Evolutionary conservation across 2,113 vertebrate genomes (phyloP), one percentile per base, ranked within the genome.

Genomic region (Opisthocomus hoazin): DNA sequence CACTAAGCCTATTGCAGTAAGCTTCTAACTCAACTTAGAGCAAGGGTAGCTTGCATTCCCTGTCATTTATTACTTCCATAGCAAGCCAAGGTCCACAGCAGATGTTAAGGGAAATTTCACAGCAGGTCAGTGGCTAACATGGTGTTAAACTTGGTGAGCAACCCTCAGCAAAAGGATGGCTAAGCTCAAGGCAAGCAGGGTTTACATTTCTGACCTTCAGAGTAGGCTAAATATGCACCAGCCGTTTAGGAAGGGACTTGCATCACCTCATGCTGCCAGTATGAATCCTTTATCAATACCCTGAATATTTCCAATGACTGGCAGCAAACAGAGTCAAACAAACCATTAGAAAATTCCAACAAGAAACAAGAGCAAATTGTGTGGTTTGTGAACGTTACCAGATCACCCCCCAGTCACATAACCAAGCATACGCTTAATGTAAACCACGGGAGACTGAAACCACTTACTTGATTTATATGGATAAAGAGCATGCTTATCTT

Each of bases 381-480:
- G 0, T 2, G 29, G 50, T 39, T 73, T 80, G 58, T 24, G 30
- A 27, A 21, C 0, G 0, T 21, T 14, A 10, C n/a, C 3, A 2
- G 41, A 24, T 75, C 37, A 34, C 43, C 53, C 50, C 34, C 56
- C 81, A 60, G 65, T 9, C 65, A 48, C 5, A 0, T 3, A 5
- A 37, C 18, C 2, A 50, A 63, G 26, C n/a, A n/a, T 5, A 37
- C 3, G 5, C 16, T 30, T 36, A 14, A 17, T 3, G 36, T 19
- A 75, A 71, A 50, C 15, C 50, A 36, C 1, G 2, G 26, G 12
- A 56, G 10, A 43, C 4, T 15, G 43, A 54, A 46, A 34, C 3
- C 64, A 18, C 11, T 27, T 11, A 2, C 4, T 17, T 15, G 5
- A 34, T 39, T 68, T 29, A 32, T 6, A 2, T 5, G 11, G 5